Evolutionary conservation across 2,113 vertebrate genomes (phyloP).

Genomic region (Amblyornis subalaris): DNA sequence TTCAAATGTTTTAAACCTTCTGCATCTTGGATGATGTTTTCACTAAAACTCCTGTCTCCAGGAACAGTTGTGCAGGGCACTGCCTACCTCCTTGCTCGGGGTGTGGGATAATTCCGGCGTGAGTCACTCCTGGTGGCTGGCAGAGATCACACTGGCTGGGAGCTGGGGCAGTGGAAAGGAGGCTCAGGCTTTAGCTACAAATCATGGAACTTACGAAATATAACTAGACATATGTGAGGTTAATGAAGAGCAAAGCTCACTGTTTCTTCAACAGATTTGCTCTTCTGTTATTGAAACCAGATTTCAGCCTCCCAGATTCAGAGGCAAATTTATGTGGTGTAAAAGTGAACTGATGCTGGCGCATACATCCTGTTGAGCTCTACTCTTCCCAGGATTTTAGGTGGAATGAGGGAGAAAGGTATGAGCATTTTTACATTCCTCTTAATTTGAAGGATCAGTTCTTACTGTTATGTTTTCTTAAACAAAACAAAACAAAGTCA

Average conservation of each 20-base stretch:
- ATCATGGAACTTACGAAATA: not conserved
- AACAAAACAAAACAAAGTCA: not conserved
- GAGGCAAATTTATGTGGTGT: not conserved
- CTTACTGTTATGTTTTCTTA: not conserved
- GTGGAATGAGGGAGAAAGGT: not conserved
- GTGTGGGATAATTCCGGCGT: not conserved
- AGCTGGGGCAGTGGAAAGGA: not conserved
- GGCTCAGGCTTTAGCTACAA: not conserved
- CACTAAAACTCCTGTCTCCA: not conserved
- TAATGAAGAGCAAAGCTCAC: not conserved
- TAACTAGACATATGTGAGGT: not conserved
- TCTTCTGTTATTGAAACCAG: not conserved
- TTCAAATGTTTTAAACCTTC: constrained; percentile 19
- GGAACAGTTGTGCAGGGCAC: not conserved
- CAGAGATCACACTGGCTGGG: not conserved
- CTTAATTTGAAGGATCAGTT: not conserved
- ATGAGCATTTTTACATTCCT: not conserved
- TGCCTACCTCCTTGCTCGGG: not conserved
- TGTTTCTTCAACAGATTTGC: not conserved
- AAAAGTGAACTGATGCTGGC: not conserved
- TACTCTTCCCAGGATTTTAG: not conserved
- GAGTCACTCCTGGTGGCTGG: not conserved
- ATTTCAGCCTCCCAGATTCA: not conserved
- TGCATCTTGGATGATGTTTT: not conserved
- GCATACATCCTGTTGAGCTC: not conserved